These are phyloP conservation scores for Phenacoccus solenopsis DNA, from an alignment of 1,140 invertebrate genomes.

Conservation along the genomic window DNA sequence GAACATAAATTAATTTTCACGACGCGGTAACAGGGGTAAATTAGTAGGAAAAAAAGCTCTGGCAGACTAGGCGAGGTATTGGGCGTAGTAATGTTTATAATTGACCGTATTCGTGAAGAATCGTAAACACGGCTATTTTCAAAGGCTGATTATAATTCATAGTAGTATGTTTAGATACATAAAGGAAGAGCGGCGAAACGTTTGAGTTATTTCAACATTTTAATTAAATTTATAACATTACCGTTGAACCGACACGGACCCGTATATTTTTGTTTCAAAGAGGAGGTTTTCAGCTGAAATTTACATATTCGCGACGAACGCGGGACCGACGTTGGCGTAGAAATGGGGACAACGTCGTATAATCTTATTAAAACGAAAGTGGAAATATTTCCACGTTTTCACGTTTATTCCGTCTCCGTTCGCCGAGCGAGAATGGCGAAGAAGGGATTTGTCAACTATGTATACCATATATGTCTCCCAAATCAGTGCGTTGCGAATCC, in stretches of 20 bases:
- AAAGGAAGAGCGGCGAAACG: background rate
- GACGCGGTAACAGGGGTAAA: no score
- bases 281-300: background rate
- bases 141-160: background rate
- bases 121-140: background rate
- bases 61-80: no score
- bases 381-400: constrained; percentile 1
- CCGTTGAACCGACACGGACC: background rate
- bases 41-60: no score
- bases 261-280: background rate
- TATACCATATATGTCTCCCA: no score
- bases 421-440: background rate
- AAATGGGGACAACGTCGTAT: background rate
- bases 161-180: background rate
- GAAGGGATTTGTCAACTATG: no score
- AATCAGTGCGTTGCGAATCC: no score
- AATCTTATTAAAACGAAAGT: background rate
- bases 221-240: constrained; percentile 4
- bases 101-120: background rate
- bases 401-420: background rate
- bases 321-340: background rate
- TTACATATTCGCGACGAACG: no score
- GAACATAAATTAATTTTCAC: no score
- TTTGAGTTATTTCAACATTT: background rate
- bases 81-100: background rate